These are phyloP conservation scores for Mythimna loreyi DNA, from an alignment of 2,888 invertebrate genomes.

Conservation along the genomic window DNA sequence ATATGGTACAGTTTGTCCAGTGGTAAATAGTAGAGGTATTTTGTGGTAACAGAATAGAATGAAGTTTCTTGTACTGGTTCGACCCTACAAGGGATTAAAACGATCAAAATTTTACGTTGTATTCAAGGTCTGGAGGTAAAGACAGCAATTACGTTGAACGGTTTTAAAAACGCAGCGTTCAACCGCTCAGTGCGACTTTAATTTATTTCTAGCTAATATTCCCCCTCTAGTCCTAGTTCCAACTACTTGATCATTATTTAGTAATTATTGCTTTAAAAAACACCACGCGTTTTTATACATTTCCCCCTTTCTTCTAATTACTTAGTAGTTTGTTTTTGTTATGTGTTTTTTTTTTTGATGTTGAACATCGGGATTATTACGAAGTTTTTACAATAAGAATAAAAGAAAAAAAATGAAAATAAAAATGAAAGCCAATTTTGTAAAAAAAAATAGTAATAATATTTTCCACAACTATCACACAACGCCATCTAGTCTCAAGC, in stretches of 20 bases:
- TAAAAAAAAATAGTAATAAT: slow-evolving; percentile 22
- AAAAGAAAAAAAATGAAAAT: background rate
- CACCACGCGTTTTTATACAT: slow-evolving; percentile 36
- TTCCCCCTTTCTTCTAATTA: slow-evolving; percentile 4
- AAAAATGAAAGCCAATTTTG: slow-evolving; percentile 15
- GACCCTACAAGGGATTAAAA: too few species aligned
- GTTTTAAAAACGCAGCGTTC: slow-evolving; percentile 30
- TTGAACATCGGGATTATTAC: slow-evolving; percentile 58
- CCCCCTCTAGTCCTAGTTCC: slow-evolving; percentile 35
- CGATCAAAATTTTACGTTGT: too few species aligned
- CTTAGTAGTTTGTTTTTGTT: slow-evolving; percentile 10
- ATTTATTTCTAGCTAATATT: slow-evolving; percentile 33
- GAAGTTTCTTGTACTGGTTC: too few species aligned
- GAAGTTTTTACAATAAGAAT: slow-evolving; percentile 22
- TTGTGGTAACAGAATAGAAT: too few species aligned
- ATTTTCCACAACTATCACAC: too few species aligned
- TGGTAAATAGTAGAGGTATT: too few species aligned
- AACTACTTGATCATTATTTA: slow-evolving; percentile 30
- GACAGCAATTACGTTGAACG: background rate
- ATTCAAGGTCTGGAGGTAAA: too few species aligned
- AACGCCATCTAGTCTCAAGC: too few species aligned
- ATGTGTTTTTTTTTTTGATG: slow-evolving; percentile 36
- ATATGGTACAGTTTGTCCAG: too few species aligned
- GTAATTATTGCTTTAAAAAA: slow-evolving; percentile 30
- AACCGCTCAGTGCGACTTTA: slow-evolving; percentile 8